phyloP scores from a whole-genome alignment of 2,113 vertebrate genomes.

The Campylorhamphus procurvoides region DNA sequence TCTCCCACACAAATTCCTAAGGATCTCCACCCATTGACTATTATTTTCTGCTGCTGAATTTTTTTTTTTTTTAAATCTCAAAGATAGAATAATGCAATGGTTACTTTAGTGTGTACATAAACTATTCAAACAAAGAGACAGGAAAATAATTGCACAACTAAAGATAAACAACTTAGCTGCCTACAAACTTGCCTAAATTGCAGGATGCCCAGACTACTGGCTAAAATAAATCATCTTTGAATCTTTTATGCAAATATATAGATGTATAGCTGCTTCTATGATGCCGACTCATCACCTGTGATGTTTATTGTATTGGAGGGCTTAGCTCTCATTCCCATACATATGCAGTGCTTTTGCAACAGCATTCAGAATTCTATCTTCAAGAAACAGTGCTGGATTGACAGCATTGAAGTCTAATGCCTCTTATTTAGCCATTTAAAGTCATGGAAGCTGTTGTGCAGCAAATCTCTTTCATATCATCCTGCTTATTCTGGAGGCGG shows the following conservation, averaged over 20 bases:
- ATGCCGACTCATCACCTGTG: background rate
- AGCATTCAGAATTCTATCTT: background rate
- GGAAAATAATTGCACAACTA: background rate
- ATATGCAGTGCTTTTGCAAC: background rate
- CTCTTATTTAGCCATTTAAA: background rate
- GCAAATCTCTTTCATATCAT: background rate
- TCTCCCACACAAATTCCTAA: constrained; percentile 4
- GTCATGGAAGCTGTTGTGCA: background rate
- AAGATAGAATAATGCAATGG: background rate
- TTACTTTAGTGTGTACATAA: background rate
- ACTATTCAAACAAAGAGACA: constrained; percentile 32
- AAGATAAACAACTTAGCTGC: constrained; percentile 50
- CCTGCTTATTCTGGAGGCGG: background rate
- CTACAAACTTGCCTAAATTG: background rate
- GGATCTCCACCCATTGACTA: background rate
- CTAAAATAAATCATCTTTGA: background rate
- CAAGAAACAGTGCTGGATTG: background rate
- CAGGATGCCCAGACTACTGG: background rate
- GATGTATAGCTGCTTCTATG: background rate
- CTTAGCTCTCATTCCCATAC: background rate
- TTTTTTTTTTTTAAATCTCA: background rate
- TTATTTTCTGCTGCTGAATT: background rate
- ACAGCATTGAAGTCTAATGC: background rate
- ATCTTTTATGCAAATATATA: background rate
- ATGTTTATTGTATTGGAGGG: background rate